phyloP scores from a whole-genome alignment of 2,888 invertebrate genomes.

The Tipula vernalis region DNA sequence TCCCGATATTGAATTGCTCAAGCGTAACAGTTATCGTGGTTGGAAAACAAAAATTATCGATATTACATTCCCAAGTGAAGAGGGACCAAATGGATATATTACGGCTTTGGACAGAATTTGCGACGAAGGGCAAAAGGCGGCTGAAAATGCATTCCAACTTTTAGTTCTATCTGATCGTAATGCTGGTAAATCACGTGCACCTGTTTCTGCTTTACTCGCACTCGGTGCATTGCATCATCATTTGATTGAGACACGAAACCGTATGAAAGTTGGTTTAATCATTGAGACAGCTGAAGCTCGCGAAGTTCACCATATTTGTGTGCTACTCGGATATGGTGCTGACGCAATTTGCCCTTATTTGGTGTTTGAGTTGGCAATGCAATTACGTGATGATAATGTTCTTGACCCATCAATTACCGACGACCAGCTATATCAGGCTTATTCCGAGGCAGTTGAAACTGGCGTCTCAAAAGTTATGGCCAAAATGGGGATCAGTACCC shows the following conservation, averaged over 20 bases:
- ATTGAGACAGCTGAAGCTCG: slow-evolving; percentile 94
- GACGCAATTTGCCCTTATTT: slow-evolving; percentile 97
- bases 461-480: slow-evolving; percentile 94
- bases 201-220: slow-evolving; percentile 70
- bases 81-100: slow-evolving; percentile 62
- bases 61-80: slow-evolving; percentile 68
- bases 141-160: slow-evolving; percentile 64
- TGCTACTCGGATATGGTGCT: slow-evolving; percentile 88
- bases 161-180: slow-evolving; percentile 74
- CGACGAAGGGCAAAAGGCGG: slow-evolving; percentile 68
- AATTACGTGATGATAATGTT: slow-evolving; percentile 75
- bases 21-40: slow-evolving; percentile 66
- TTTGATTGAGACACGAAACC: slow-evolving; percentile 82
- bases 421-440: slow-evolving; percentile 70
- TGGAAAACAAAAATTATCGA: slow-evolving; percentile 84
- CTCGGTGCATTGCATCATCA: slow-evolving; percentile 92
- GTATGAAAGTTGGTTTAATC: slow-evolving; percentile 92
- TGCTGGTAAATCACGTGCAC: slow-evolving; percentile 50
- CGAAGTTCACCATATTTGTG: slow-evolving; percentile 93
- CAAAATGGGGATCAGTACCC: slow-evolving; percentile 98
- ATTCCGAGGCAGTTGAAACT: slow-evolving; percentile 81
- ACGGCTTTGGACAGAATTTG: slow-evolving; percentile 71
- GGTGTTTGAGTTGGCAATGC: slow-evolving; percentile 84
- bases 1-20: slow-evolving; percentile 77
- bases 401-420: slow-evolving; percentile 66